These are phyloP conservation scores for Gobius niger DNA, from an alignment of 2,113 vertebrate species.

Conservation along the genomic window DNA sequence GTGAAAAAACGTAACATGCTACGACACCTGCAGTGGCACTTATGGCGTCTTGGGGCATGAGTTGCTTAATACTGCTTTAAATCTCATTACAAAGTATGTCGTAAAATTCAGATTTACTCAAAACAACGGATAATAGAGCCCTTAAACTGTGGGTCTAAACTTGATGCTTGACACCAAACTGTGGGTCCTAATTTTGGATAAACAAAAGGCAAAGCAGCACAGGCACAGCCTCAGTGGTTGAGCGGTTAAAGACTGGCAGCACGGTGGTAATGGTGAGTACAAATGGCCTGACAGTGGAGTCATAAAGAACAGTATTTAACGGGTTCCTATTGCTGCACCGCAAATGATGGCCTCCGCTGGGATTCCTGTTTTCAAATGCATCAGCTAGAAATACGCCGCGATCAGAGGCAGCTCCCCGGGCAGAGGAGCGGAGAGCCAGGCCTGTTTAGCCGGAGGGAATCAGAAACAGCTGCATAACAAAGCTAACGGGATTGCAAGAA, in stretches of 20 bases:
- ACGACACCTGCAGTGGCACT: no score
- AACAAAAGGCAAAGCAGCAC: not conserved
- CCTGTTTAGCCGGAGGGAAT: not conserved
- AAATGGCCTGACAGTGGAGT: slow-evolving; percentile 28
- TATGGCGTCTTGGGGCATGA: no score
- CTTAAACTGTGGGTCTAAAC: not conserved
- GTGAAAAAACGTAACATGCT: no score
- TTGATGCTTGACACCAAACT: no score
- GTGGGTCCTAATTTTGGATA: not conserved
- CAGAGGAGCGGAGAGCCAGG: not conserved
- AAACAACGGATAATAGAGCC: not conserved
- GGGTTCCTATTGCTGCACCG: not conserved
- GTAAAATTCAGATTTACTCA: no score
- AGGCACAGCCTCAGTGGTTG: not conserved
- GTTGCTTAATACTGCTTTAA: no score
- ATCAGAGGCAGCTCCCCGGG: slow-evolving; percentile 12
- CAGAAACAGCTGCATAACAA: not conserved
- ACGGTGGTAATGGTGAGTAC: slow-evolving; percentile 11
- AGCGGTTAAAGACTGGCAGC: slow-evolving; percentile 22
- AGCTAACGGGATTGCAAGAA: not conserved
- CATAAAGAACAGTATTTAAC: slow-evolving; percentile 21
- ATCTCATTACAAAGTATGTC: no score
- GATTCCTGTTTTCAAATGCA: slow-evolving; percentile 13
- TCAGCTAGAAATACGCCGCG: not conserved
- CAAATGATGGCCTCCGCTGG: slow-evolving; percentile 5